phyloP scores from a whole-genome alignment of 2,888 invertebrate genomes.

The Prosapia bicincta region DNA sequence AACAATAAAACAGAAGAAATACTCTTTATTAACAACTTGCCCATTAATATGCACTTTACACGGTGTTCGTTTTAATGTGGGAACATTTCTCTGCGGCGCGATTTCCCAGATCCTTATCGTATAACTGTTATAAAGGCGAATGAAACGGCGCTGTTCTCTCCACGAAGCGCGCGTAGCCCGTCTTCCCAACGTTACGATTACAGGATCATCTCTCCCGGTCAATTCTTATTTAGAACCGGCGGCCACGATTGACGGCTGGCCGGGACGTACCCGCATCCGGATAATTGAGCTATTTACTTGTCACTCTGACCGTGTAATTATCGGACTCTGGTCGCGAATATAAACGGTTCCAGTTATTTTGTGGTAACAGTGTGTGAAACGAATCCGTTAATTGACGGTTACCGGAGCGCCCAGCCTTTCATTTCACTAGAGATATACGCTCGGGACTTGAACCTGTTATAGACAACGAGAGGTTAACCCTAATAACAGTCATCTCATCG shows the following conservation, averaged over 20 bases:
- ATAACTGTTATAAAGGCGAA: neutral
- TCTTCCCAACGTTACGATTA: neutral
- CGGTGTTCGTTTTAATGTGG: neutral
- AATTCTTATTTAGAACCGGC: neutral
- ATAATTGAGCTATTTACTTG: slow-evolving; percentile 25
- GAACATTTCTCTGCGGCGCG: neutral
- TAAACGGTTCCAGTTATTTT: neutral
- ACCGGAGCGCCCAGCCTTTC: neutral
- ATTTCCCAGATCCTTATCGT: neutral
- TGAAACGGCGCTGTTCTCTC: neutral
- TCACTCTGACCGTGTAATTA: neutral
- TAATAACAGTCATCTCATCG: neutral
- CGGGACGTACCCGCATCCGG: neutral
- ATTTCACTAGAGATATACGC: neutral
- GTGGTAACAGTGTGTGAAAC: neutral
- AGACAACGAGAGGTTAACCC: neutral
- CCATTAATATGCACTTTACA: neutral
- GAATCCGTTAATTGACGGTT: neutral
- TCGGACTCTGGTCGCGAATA: neutral
- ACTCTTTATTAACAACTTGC: too few relatives aligned
- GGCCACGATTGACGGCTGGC: neutral
- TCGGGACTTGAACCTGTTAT: neutral
- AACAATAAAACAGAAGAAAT: too few relatives aligned
- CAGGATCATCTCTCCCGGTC: neutral
- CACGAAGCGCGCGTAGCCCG: neutral